Conservation (phyloP, 2,113 vertebrate genomes). For the Solenodon paradoxus region DNA sequence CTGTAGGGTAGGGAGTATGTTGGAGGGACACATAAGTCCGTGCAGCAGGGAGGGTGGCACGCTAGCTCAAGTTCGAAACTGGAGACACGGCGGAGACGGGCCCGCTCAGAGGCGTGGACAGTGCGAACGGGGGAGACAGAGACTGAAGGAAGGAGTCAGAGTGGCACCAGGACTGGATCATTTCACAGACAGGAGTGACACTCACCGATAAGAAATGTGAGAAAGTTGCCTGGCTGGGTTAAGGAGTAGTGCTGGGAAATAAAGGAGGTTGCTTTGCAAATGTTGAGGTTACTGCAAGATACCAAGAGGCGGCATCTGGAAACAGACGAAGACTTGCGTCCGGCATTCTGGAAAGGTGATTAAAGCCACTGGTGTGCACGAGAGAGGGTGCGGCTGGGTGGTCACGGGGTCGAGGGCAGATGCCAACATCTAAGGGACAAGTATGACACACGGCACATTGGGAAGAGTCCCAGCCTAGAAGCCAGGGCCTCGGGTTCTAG, state of each 20-base stretch:
- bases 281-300: background rate
- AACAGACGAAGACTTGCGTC: rapidly evolving
- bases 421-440: background rate
- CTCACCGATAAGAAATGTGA: rapidly evolving
- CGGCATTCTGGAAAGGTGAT: background rate
- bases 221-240: rapidly evolving
- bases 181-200: rapidly evolving
- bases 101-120: too few species aligned
- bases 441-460: rapidly evolving
- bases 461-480: background rate
- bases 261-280: background rate
- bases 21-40: background rate
- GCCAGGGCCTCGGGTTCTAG: background rate
- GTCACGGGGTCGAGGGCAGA: rapidly evolving
- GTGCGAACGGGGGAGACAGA: too few species aligned
- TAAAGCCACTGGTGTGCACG: background rate
- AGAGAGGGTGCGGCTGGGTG: background rate
- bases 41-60: background rate
- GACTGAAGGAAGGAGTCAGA: background rate
- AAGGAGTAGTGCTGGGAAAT: rapidly evolving
- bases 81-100: too few species aligned
- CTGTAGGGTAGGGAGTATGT: rapidly evolving
- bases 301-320: background rate
- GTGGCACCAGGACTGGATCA: too few species aligned
- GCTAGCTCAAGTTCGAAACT: background rate